Evolutionary conservation across 2,797 vertebrate species (phyloP).

Genomic region (Aulostomus chinensis): DNA sequence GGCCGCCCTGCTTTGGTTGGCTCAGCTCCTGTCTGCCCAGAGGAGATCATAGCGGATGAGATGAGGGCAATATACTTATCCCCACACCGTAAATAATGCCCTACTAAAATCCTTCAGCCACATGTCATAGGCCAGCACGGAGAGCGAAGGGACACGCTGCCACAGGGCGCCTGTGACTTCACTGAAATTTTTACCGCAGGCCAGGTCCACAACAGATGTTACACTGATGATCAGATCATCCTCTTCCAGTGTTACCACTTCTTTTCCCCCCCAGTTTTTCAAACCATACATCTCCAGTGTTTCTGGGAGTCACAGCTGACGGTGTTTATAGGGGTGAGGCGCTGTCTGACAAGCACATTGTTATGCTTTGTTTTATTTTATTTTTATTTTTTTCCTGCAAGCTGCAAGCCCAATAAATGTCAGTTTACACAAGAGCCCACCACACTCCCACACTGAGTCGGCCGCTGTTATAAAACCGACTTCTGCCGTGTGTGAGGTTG

Average conservation of each 20-base stretch:
- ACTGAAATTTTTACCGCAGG: neutral
- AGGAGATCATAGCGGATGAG: slow-evolving; percentile 72
- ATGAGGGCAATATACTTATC: slow-evolving; percentile 72
- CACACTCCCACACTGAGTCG: slow-evolving; percentile 52
- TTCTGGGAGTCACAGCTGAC: neutral
- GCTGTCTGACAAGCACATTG: neutral
- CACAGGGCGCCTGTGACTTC: slow-evolving; percentile 2
- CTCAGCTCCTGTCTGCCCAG: slow-evolving; percentile 61
- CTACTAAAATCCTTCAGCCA: slow-evolving; percentile 59
- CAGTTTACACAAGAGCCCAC: slow-evolving; percentile 39
- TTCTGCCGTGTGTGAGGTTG: slow-evolving; percentile 45
- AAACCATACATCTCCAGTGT: neutral
- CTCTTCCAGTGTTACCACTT: too few relatives aligned
- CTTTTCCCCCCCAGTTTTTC: too few relatives aligned
- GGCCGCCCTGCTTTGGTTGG: slow-evolving; percentile 58
- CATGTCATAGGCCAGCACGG: slow-evolving; percentile 49
- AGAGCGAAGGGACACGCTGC: slow-evolving; percentile 9
- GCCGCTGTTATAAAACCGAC: slow-evolving; percentile 50
- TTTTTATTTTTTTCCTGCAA: slow-evolving; percentile 28
- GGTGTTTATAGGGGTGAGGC: too few relatives aligned
- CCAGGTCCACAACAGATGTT: neutral
- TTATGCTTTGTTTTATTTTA: slow-evolving; percentile 19
- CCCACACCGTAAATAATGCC: slow-evolving; percentile 61
- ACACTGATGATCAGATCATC: neutral
- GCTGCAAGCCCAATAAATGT: slow-evolving; percentile 27